Evolutionary conservation across 2,888 invertebrate genomes (phyloP).

Genomic region (Netelia melanura): DNA sequence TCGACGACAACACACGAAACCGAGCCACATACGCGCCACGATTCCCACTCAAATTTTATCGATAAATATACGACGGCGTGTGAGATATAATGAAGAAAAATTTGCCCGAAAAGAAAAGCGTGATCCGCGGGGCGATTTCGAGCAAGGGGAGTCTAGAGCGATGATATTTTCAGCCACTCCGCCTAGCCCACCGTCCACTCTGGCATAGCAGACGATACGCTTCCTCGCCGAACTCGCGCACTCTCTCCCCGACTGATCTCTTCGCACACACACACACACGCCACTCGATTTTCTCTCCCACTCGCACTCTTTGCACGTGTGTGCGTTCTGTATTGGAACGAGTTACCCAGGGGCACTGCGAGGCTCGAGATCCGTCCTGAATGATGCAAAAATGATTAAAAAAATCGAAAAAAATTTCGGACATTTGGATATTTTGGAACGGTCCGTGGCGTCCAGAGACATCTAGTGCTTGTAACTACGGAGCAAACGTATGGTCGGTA

Average conservation of each 20-base stretch:
- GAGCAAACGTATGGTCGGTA: not conserved
- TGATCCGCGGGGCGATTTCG: slow-evolving; percentile 8
- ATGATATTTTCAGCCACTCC: slow-evolving; percentile 65
- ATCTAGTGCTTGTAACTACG: not conserved
- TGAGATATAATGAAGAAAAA: not conserved
- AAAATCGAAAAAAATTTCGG: not conserved
- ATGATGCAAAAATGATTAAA: not conserved
- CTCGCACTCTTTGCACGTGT: not conserved
- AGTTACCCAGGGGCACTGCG: not conserved
- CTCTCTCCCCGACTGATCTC: slow-evolving; percentile 25
- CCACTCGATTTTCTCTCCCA: slow-evolving; percentile 27
- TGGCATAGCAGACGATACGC: slow-evolving; percentile 70
- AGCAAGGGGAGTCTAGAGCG: slow-evolving; percentile 50
- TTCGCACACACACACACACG: slow-evolving; percentile 44
- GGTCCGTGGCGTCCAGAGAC: not conserved
- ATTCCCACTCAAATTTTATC: not conserved
- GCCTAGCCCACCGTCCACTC: slow-evolving; percentile 64
- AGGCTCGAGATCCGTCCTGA: not conserved
- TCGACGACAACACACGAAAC: slow-evolving; percentile 1
- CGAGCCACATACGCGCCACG: not conserved
- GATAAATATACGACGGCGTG: not conserved
- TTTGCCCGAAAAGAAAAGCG: slow-evolving; percentile 3
- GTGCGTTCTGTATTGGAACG: not conserved
- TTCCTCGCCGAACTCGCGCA: slow-evolving; percentile 63
- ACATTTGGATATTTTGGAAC: not conserved